phyloP scores from a whole-genome alignment of 2,888 invertebrate genomes.

The Lithophane semibrunnea region DNA sequence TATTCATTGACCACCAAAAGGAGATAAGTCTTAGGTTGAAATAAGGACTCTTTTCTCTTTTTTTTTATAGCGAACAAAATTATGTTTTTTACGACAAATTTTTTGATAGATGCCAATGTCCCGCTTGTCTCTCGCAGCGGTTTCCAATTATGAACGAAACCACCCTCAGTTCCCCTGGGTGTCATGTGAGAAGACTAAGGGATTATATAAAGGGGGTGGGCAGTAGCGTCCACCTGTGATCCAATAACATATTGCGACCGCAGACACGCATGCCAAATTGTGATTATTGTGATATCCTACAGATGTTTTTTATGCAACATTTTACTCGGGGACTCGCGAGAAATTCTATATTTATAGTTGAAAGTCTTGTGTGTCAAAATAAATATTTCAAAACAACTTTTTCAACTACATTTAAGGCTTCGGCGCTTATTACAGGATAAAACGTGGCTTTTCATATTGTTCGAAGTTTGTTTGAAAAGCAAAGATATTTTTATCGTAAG shows the following conservation, averaged over 20 bases:
- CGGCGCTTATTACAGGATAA: not conserved
- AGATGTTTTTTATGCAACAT: constrained; percentile 13
- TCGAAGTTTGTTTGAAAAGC: not conserved
- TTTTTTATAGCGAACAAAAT: not conserved
- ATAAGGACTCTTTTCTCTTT: no score
- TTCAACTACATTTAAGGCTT: constrained; percentile 9
- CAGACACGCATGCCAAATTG: constrained; percentile 41
- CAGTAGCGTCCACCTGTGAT: constrained; percentile 54
- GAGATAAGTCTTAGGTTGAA: not conserved
- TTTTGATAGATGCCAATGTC: not conserved
- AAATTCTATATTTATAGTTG: constrained; percentile 7
- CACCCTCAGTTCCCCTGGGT: constrained; percentile 28
- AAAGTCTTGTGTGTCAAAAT: constrained; percentile 2
- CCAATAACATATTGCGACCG: constrained; percentile 46
- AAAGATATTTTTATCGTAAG: not conserved
- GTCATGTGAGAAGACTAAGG: constrained; percentile 35
- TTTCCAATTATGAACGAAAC: constrained; percentile 28
- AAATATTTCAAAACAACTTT: constrained; percentile 16
- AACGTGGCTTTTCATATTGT: not conserved
- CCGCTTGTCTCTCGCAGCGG: constrained; percentile 10
- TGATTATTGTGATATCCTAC: constrained; percentile 24
- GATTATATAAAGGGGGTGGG: constrained; percentile 32
- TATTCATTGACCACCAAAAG: not conserved
- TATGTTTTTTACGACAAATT: not conserved
- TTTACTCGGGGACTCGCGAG: not conserved